phyloP scores from a whole-genome alignment of 2,113 vertebrate species.

The Cebus imitator region DNA sequence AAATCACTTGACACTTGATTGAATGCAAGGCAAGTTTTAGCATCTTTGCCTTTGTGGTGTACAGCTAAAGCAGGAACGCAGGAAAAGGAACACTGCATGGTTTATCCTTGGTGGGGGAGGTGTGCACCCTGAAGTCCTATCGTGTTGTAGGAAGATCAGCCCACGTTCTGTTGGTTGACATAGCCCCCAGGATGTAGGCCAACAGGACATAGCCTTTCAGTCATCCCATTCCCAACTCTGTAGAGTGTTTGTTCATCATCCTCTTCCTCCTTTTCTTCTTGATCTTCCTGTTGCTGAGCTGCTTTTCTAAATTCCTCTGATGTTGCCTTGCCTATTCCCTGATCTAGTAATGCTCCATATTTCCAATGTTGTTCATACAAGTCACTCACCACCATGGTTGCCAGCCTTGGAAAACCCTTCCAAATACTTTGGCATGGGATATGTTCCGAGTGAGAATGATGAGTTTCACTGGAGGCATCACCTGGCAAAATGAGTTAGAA shows the following conservation, averaged over 20 bases:
- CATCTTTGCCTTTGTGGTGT: neutral
- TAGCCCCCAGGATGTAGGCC: slow-evolving; percentile 94
- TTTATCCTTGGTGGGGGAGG: neutral
- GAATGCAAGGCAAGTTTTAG: slow-evolving; percentile 27
- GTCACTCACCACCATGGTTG: no score
- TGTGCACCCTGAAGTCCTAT: neutral
- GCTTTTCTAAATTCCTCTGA: slow-evolving; percentile 76
- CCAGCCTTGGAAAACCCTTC: no score
- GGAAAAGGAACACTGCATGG: neutral
- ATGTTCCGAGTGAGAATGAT: no score
- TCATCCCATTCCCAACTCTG: slow-evolving; percentile 94
- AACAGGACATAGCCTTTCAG: slow-evolving; percentile 84
- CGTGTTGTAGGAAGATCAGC: slow-evolving; percentile 78
- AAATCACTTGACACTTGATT: slow-evolving; percentile 45
- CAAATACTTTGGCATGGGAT: no score
- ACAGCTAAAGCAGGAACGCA: neutral
- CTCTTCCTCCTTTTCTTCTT: slow-evolving; percentile 86
- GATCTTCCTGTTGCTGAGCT: slow-evolving; percentile 85
- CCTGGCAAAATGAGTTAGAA: no score
- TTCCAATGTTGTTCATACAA: no score
- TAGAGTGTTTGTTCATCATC: slow-evolving; percentile 87
- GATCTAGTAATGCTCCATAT: no score
- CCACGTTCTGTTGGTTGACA: slow-evolving; percentile 97
- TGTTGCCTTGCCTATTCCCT: no score
- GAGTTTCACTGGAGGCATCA: no score